phyloP scores from a whole-genome alignment of 2,888 invertebrate species.

The Drosophila vallismaia region DNA sequence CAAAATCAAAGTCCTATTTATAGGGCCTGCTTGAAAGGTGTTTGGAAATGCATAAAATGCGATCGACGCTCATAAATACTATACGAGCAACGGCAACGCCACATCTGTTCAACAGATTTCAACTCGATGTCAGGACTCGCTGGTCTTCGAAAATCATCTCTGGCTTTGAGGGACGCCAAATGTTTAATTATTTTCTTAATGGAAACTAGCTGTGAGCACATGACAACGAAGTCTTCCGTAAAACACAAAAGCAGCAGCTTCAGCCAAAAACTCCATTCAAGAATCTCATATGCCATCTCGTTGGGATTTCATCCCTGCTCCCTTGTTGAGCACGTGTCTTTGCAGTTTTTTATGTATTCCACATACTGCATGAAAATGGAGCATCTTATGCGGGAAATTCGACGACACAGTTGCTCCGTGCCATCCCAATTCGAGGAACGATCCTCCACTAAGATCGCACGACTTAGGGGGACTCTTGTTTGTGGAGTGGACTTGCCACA shows the following conservation, averaged over 20 bases:
- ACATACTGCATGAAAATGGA: neutral
- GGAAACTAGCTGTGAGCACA: constrained; percentile 69
- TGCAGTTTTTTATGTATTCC: constrained; percentile 49
- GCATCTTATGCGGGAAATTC: constrained; percentile 1
- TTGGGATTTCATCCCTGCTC: constrained; percentile 37
- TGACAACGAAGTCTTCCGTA: constrained; percentile 71
- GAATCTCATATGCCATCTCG: constrained; percentile 5
- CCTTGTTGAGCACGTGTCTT: constrained; percentile 73
- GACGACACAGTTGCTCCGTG: constrained; percentile 59
- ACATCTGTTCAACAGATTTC: constrained; percentile 79
- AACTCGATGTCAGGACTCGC: constrained; percentile 40
- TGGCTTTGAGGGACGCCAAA: constrained; percentile 56
- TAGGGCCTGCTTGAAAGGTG: constrained; percentile 53
- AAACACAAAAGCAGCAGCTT: constrained; percentile 44
- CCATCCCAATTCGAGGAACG: constrained; percentile 32
- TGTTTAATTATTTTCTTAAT: constrained; percentile 79
- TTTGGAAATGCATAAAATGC: constrained; percentile 71
- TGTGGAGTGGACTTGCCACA: constrained; percentile 56
- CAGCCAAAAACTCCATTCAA: constrained; percentile 26
- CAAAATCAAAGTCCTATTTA: constrained; percentile 46
- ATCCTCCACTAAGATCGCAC: constrained; percentile 37
- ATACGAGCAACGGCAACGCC: constrained; percentile 38
- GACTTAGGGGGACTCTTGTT: constrained; percentile 4
- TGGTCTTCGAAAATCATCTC: constrained; percentile 21
- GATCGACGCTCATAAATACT: constrained; percentile 55